phyloP scores from a whole-genome alignment of 2,113 vertebrate species.

The Caracal caracal region DNA sequence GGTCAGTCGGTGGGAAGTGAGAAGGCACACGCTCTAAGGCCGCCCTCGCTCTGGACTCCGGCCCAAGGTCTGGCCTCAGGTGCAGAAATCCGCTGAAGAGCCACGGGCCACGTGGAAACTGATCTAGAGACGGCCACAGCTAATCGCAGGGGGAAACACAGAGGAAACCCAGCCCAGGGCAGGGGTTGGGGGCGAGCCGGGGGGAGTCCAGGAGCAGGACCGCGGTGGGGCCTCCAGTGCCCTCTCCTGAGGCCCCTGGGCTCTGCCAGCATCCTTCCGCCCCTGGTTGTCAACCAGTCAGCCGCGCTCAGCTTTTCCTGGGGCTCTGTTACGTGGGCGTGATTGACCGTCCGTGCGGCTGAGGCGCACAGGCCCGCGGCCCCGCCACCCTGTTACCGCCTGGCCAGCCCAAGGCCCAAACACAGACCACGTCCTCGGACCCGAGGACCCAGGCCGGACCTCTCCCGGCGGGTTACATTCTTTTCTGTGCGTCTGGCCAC shows the following conservation, averaged over 20 bases:
- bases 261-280: neutral
- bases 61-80: neutral
- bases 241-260: neutral
- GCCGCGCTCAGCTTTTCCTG: neutral
- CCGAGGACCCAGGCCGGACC: neutral
- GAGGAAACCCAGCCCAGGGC: neutral
- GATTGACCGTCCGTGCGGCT: neutral
- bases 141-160: neutral
- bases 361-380: neutral
- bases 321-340: no score
- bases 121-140: no score
- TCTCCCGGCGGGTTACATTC: neutral
- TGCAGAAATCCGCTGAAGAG: neutral
- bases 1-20: no score
- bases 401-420: neutral
- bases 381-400: neutral
- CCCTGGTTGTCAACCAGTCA: neutral
- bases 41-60: neutral
- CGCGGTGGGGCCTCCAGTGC: neutral
- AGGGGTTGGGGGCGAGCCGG: no score
- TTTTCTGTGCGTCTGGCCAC: accelerated
- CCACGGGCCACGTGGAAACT: neutral
- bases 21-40: no score
- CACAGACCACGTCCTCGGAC: neutral
- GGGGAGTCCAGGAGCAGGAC: no score